phyloP scores from a whole-genome alignment of 2,888 invertebrate species.

The Tanypteryx hageni region DNA sequence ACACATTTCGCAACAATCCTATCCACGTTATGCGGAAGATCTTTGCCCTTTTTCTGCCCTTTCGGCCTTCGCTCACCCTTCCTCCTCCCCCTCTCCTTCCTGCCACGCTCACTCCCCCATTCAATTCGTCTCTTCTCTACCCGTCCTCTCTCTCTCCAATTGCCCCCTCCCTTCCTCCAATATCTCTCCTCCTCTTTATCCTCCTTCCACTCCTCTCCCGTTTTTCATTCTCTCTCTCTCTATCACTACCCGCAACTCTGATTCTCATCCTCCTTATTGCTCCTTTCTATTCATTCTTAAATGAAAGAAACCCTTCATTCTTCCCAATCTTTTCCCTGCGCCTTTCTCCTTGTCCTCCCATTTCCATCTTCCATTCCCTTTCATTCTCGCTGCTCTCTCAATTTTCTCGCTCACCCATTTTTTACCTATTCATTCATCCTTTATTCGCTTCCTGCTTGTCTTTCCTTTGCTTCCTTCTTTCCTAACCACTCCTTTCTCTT shows the following conservation, averaged over 20 bases:
- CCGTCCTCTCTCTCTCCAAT: no score
- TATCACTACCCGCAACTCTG: no score
- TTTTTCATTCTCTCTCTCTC: no score
- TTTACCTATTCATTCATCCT: neutral
- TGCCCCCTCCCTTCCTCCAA: neutral
- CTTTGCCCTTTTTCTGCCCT: neutral
- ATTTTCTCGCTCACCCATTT: neutral
- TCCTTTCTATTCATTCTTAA: no score
- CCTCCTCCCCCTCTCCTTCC: neutral
- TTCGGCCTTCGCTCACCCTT: neutral
- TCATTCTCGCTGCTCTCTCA: neutral
- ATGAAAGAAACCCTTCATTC: neutral
- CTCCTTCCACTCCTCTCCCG: neutral
- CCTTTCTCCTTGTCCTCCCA: neutral
- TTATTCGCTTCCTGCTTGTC: no score
- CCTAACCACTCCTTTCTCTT: no score
- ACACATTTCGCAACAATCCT: no score
- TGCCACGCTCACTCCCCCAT: neutral
- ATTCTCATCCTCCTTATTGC: no score
- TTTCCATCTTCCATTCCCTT: neutral
- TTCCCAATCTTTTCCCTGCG: neutral
- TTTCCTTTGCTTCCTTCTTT: neutral
- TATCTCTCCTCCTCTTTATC: neutral
- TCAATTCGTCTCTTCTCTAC: neutral
- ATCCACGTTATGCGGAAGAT: no score